Percentiles rank a stretch among this genome's conserved stretches.
Evolutionary conservation across 2,888 invertebrate species (phyloP).

Genomic region (Lissonota sp.): DNA sequence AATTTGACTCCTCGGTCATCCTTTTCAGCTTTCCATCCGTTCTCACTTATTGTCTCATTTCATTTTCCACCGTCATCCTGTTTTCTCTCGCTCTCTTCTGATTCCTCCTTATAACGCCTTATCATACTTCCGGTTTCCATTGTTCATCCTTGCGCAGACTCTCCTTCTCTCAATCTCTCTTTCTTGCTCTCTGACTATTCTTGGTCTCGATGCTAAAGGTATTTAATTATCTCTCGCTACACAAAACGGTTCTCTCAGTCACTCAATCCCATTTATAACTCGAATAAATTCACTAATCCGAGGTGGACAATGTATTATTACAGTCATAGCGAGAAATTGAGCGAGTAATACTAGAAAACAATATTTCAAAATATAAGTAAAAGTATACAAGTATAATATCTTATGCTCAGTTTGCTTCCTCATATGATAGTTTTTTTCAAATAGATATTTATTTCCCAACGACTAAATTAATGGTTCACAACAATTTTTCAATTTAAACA

Average conservation of each 20-base stretch:
- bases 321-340: no score
- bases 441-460: no score
- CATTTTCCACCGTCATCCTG: slow-evolving; percentile 32
- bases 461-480: no score
- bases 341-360: no score
- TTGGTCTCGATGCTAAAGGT: slow-evolving; percentile 57
- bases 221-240: slow-evolving; percentile 66
- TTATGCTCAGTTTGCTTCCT: no score
- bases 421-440: no score
- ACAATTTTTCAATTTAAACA: no score
- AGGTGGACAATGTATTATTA: slow-evolving; percentile 2
- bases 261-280: slow-evolving; percentile 13
- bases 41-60: slow-evolving; percentile 34
- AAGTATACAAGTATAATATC: no score
- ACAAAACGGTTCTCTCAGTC: slow-evolving; percentile 32
- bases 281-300: slow-evolving; percentile 7
- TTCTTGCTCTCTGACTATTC: slow-evolving; percentile 28
- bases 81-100: slow-evolving; percentile 28
- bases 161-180: not conserved
- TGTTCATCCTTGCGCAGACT: slow-evolving; percentile 49
- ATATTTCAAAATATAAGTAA: no score
- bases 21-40: slow-evolving; percentile 15
- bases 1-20: slow-evolving; percentile 45
- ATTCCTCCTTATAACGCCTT: slow-evolving; percentile 42
- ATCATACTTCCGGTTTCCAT: slow-evolving; percentile 59